These are phyloP conservation scores for Alauda arvensis DNA, from an alignment of 2,797 vertebrate species.

Conservation along the genomic window DNA sequence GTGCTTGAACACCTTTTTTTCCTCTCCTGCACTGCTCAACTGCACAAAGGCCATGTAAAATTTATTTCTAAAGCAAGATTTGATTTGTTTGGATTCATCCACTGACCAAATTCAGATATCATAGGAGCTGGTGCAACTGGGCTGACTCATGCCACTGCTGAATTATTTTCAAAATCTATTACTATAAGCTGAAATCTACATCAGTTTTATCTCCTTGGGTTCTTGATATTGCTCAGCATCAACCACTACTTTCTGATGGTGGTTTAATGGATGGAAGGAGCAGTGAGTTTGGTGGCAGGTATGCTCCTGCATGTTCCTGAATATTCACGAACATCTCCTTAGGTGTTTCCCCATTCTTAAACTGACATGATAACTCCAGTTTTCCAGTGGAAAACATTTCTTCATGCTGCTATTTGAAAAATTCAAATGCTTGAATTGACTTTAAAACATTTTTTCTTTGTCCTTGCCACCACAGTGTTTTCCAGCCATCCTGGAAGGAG, in stretches of 20 bases:
- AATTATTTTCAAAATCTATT: background rate
- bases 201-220: background rate
- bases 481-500: background rate
- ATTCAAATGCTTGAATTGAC: background rate
- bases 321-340: background rate
- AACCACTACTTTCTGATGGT: background rate
- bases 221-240: background rate
- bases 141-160: background rate
- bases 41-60: background rate
- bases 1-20: background rate
- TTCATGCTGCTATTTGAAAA: background rate
- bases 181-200: background rate
- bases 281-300: background rate
- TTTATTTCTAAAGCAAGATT: background rate
- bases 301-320: background rate
- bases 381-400: background rate
- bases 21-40: background rate
- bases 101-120: background rate
- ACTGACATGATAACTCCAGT: background rate
- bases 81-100: background rate
- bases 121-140: background rate
- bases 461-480: background rate
- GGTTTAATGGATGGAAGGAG: background rate
- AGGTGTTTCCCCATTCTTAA: background rate
- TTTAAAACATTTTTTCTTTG: background rate